Evolutionary conservation across 1,140 invertebrate species (phyloP), one percentile per base, ranked within the genome.

Genomic region (Aphelinus certus): DNA sequence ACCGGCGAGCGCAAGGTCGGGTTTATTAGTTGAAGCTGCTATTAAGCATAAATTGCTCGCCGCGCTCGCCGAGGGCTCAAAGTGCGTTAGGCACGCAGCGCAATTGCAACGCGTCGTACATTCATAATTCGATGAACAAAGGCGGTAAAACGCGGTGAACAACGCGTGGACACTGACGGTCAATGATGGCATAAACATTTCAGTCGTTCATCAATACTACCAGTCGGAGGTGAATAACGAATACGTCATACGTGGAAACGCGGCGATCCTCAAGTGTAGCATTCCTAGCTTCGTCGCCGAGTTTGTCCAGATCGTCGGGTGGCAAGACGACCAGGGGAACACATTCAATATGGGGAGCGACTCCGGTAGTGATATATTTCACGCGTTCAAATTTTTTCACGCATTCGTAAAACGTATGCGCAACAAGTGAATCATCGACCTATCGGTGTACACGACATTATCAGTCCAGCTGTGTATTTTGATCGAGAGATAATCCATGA

Each of bases 231-330:
- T 96, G 80, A 95, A 95, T 89, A 96, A 97, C 86, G 96, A 96
- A 78, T 97, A 96, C 88, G 95, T 96, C 3, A 97, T 97, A 81
- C 92, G 94, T 84, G 96, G 96, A 66, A 97, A 97, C 87, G 94
- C 95, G 60, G 96, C 96, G n/a, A 93, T 98, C 78, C 89, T 98
- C 63, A 96, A 96, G 85, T 98, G 96, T 89, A 93, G 94, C 83
- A 95, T 98, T 79, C 96, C 96, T 43, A 95, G 94, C 42, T 97
- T 96, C 86, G 95, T 97, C 62, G 94, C 94, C 49, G 95, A 97
- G 87, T 97, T 97, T 86, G 93, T 98, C 68, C 91, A 91, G 77
- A 94, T 97, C 63, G 90, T 95, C 48, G 92, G 93, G 62, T 98
- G 96, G 96, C 93, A 90, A 71, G 91, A 96, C 84, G 94, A 93